Base-by-base conservation (phyloP, 1,140 invertebrate genomes). In the Bombus waltoni region DNA sequence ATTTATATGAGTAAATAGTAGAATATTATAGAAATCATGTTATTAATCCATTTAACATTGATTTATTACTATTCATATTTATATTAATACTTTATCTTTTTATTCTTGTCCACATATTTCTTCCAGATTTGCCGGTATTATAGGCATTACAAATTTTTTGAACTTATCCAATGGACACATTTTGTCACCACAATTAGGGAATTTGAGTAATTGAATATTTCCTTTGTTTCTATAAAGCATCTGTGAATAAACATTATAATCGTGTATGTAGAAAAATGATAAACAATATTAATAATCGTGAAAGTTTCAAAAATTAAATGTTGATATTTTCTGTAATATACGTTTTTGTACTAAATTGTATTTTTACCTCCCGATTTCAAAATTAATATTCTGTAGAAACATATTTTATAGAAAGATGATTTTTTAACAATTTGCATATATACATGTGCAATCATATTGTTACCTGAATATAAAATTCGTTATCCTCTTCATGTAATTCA, bases 401-500 rank as follows among this genome's bases (percentile, higher is more conserved):
- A 10, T 42, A 9, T 42, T 42, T 28, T n/a, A n/a, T 42, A 42
- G 6, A 44, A 73, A 22, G 11, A 32, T 18, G 1, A 9, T 73
- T 42, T 73, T 47, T 53, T 53, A 53, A 22, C 18, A 22, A 53
- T 53, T 22, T 53, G 47, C 47, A 53, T 53, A 53, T 53, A 22
- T 22, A 53, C 18, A 22, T 8, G 5, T 18, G 47, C 22, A 53
- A 53, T 53, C 18, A 22, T 53, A 53, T 53, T 53, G 5, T 53
- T 79, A 84, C 83, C 83, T 84, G 76, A 5, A 84, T 40, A 28
- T 72, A 84, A 72, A 72, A 59, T 13, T 80, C 13, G n/a, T 84
- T 62, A n/a, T 80, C 3, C 0, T 65, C n/a, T 62, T 84, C 68
- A 3, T 84, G 83, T 22, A 84, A 79, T 79, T 84, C 83, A 13